These are phyloP conservation scores for Thamnophis elegans DNA, from an alignment of 2,797 vertebrate species.

Conservation along the genomic window DNA sequence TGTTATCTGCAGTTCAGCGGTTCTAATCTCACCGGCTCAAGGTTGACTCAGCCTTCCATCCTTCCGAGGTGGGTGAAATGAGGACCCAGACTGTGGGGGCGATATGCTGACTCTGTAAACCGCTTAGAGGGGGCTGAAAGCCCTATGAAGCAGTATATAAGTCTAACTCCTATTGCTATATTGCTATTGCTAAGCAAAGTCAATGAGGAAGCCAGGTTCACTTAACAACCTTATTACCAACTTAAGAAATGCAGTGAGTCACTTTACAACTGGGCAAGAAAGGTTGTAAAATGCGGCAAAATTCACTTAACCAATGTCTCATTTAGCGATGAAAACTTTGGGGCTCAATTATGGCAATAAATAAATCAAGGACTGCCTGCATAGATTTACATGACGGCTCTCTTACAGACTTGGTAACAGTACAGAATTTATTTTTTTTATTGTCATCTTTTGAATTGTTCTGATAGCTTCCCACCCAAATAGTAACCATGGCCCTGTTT, in stretches of 20 bases:
- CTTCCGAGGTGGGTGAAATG: too few relatives aligned
- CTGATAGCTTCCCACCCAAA: background rate
- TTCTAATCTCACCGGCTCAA: too few relatives aligned
- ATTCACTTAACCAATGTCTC: background rate
- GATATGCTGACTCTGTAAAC: too few relatives aligned
- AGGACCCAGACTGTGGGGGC: too few relatives aligned
- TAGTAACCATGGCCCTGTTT: background rate
- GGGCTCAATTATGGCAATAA: background rate
- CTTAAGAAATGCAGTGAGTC: background rate
- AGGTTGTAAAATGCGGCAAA: background rate
- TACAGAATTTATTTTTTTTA: background rate
- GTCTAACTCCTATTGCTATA: too few relatives aligned
- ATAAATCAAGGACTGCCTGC: background rate
- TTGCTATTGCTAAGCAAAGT: too few relatives aligned
- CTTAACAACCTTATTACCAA: background rate
- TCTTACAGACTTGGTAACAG: background rate
- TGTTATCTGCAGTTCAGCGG: too few relatives aligned
- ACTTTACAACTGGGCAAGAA: background rate
- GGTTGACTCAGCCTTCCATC: too few relatives aligned
- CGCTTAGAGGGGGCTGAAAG: too few relatives aligned
- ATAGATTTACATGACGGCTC: background rate
- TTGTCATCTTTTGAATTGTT: background rate
- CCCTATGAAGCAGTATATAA: too few relatives aligned
- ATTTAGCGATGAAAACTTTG: background rate
- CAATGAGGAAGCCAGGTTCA: background rate